Evolutionary conservation across 2,797 vertebrate species (phyloP).

Genomic region (Huso huso): DNA sequence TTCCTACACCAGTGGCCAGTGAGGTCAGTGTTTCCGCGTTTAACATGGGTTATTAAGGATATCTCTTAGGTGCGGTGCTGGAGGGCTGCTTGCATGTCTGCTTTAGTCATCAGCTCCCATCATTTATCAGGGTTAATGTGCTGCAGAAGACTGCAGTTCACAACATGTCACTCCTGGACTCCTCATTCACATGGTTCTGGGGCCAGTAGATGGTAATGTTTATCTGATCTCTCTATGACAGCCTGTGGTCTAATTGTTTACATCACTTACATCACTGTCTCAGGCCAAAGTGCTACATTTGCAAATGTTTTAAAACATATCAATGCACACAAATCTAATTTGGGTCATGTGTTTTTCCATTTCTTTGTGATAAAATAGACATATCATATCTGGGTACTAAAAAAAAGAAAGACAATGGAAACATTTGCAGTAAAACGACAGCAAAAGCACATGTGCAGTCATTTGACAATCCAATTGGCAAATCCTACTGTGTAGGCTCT

Average conservation of each 20-base stretch:
- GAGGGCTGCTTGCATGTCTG: slow-evolving; percentile 37
- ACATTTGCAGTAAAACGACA: slow-evolving; percentile 46
- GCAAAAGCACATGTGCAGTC: slow-evolving; percentile 37
- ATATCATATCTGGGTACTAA: neutral
- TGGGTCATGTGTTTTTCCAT: neutral
- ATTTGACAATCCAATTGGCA: slow-evolving; percentile 13
- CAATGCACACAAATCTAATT: neutral
- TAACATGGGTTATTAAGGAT: slow-evolving; percentile 17
- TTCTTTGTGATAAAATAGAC: neutral
- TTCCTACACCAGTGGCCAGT: slow-evolving; percentile 12
- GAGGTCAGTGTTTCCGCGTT: slow-evolving; percentile 16
- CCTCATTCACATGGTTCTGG: slow-evolving; percentile 32
- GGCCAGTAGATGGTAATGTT: slow-evolving; percentile 41
- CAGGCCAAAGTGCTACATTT: slow-evolving; percentile 7
- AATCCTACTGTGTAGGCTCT: neutral
- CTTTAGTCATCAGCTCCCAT: slow-evolving; percentile 48
- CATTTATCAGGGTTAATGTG: slow-evolving; percentile 52
- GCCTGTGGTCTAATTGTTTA: slow-evolving; percentile 21
- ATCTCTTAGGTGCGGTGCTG: slow-evolving; percentile 11
- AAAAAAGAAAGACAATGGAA: slow-evolving; percentile 40
- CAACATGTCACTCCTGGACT: slow-evolving; percentile 30
- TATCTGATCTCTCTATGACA: slow-evolving; percentile 19
- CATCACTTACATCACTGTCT: slow-evolving; percentile 19
- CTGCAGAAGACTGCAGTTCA: slow-evolving; percentile 36
- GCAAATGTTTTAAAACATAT: slow-evolving; percentile 12